Evolutionary conservation across 2,797 vertebrate species (phyloP).

Genomic region (Bradypodion pumilum): DNA sequence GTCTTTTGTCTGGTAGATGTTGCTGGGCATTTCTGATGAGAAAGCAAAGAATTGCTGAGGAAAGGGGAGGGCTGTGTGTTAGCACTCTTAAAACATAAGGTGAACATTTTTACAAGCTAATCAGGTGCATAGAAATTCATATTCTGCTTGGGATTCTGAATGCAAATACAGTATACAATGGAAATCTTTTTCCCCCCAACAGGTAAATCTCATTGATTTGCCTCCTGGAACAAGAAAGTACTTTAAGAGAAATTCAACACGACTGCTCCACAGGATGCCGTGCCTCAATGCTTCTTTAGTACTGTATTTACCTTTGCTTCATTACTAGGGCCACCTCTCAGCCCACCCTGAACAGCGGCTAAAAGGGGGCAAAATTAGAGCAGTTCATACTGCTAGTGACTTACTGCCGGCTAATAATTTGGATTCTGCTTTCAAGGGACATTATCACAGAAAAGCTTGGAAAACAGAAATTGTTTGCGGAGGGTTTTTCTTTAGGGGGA

Average conservation of each 20-base stretch:
- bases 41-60: slow-evolving; percentile 68
- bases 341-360: slow-evolving; percentile 71
- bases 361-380: slow-evolving; percentile 63
- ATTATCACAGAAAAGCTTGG: slow-evolving; percentile 39
- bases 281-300: slow-evolving; percentile 58
- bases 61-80: slow-evolving; percentile 50
- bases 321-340: slow-evolving; percentile 59
- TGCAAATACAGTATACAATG: slow-evolving; percentile 6
- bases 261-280: slow-evolving; percentile 45
- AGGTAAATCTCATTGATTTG: slow-evolving; percentile 36
- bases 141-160: background rate
- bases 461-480: slow-evolving; percentile 39
- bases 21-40: slow-evolving; percentile 84
- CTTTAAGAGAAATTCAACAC: slow-evolving; percentile 46
- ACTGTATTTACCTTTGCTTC: slow-evolving; percentile 65
- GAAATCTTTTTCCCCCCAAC: slow-evolving; percentile 22
- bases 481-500: background rate
- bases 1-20: slow-evolving; percentile 86
- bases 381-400: slow-evolving; percentile 69
- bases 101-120: slow-evolving; percentile 54
- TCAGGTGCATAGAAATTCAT: slow-evolving; percentile 61
- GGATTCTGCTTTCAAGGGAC: slow-evolving; percentile 58
- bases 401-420: slow-evolving; percentile 64
- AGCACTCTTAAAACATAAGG: slow-evolving; percentile 40
- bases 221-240: slow-evolving; percentile 45